Percentiles rank a stretch among this genome's conserved stretches.
phyloP scores from a whole-genome alignment of 2,113 vertebrate species.

The Cichladusa arquata region DNA sequence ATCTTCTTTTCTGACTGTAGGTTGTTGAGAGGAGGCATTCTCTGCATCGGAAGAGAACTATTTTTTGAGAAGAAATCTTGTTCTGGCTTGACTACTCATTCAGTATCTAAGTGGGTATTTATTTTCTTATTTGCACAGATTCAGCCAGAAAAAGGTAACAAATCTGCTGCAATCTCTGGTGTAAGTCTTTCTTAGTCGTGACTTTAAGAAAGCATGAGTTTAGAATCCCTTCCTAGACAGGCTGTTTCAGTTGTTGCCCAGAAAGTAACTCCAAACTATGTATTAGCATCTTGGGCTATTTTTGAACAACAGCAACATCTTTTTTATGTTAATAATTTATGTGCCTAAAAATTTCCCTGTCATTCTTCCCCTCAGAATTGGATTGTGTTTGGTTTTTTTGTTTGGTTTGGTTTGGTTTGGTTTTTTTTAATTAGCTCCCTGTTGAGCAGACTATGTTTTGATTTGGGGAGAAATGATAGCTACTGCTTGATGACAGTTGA shows the following conservation, averaged over 20 bases:
- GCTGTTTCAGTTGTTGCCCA: slow-evolving; percentile 18
- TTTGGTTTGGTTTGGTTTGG: background rate
- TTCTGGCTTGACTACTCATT: background rate
- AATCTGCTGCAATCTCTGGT: background rate
- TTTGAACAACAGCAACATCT: background rate
- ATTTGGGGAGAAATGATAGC: background rate
- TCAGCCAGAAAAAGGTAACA: background rate
- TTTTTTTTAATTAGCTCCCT: slow-evolving; percentile 43
- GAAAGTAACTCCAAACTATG: slow-evolving; percentile 1
- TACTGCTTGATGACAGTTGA: slow-evolving; percentile 10
- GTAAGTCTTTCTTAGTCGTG: background rate
- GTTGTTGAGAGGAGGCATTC: background rate
- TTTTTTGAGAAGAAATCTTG: background rate
- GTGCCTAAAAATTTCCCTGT: slow-evolving; percentile 32
- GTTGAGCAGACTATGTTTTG: slow-evolving; percentile 51
- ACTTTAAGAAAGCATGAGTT: background rate
- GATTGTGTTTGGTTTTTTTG: background rate
- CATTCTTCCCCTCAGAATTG: background rate
- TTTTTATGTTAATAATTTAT: slow-evolving; percentile 30
- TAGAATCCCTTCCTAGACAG: slow-evolving; percentile 13
- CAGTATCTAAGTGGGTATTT: background rate
- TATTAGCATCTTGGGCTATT: slow-evolving; percentile 14
- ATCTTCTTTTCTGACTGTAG: background rate
- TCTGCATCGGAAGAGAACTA: background rate
- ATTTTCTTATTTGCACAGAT: background rate